Percentiles rank a stretch among this genome's conserved stretches.
phyloP scores from a whole-genome alignment of 2,113 vertebrate genomes.

The Hemichromis elongatus region DNA sequence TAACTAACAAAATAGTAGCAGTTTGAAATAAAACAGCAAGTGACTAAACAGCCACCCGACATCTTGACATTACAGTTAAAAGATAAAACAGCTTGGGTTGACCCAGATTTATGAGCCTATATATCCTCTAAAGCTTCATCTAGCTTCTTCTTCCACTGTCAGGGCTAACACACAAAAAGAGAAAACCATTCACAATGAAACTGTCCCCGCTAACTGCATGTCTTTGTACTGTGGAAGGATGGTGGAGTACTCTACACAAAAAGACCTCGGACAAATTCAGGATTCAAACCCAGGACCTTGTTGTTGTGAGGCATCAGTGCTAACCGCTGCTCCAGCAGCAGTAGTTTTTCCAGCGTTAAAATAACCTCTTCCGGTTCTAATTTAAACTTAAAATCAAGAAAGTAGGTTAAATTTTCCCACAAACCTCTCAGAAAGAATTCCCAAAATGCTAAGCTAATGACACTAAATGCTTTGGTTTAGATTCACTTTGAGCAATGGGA shows the following conservation, averaged over 20 bases:
- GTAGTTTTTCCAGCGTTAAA: not conserved
- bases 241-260: not conserved
- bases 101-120: not conserved
- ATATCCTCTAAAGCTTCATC: not conserved
- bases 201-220: fast-evolving
- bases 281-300: not conserved
- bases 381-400: not conserved
- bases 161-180: not conserved
- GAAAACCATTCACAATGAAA: not conserved
- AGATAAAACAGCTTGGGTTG: not conserved
- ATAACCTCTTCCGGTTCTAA: fast-evolving
- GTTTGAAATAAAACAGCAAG: not conserved
- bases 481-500: not conserved
- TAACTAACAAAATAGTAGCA: not conserved
- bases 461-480: fast-evolving
- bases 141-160: not conserved
- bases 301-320: not conserved
- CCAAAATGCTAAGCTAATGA: not conserved
- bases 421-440: not conserved
- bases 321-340: no score
- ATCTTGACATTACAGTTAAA: not conserved
- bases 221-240: not conserved
- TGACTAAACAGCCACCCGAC: fast-evolving
- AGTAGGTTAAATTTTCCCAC: not conserved
- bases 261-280: not conserved